phyloP scores from a whole-genome alignment of 2,113 vertebrate species.

The Sylvia atricapilla region DNA sequence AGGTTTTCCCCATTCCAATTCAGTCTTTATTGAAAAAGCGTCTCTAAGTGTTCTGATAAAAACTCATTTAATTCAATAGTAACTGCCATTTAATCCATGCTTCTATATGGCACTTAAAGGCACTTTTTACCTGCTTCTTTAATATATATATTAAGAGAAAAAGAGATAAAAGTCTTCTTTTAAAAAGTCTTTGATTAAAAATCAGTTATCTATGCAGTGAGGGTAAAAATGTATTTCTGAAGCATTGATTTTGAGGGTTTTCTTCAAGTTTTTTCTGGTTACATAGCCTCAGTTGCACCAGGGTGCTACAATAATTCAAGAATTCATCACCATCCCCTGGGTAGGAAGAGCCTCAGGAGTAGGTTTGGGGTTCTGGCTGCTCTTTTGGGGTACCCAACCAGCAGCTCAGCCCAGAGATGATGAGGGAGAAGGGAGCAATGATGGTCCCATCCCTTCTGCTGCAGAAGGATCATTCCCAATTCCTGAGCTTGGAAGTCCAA shows the following conservation, averaged over 20 bases:
- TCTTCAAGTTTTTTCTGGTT: not conserved
- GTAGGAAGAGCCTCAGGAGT: not conserved
- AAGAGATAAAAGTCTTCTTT: not conserved
- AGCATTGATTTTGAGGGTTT: not conserved
- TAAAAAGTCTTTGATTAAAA: not conserved
- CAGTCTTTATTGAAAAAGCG: not conserved
- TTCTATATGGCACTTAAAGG: not conserved
- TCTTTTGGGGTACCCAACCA: not conserved
- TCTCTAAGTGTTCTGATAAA: not conserved
- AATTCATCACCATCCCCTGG: not conserved
- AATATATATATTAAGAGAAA: not conserved
- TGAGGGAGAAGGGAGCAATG: accelerated
- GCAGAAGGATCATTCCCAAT: not conserved
- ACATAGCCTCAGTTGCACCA: not conserved
- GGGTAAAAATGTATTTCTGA: not conserved
- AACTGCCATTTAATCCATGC: not conserved
- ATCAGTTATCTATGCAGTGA: not conserved
- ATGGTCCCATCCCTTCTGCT: accelerated
- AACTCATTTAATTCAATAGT: not conserved
- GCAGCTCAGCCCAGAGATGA: not conserved
- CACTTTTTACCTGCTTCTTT: not conserved
- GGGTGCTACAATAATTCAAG: not conserved
- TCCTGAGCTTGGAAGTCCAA: not conserved
- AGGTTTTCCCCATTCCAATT: not conserved
- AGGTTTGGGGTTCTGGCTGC: not conserved